Base-by-base conservation (phyloP, 2,113 vertebrate species). In the Lates calcarifer region DNA sequence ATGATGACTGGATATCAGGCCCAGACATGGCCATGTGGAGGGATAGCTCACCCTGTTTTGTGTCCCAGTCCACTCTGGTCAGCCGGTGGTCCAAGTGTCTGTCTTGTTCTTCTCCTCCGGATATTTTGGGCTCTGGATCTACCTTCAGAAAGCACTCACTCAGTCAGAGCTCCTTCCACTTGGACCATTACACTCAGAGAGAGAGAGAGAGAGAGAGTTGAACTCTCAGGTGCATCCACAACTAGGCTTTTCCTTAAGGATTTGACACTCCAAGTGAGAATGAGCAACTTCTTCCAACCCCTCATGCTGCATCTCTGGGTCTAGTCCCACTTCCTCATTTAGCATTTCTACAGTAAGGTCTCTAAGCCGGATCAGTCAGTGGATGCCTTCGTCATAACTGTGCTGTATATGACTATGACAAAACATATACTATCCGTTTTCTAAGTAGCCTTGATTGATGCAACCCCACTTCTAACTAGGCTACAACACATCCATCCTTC, bases 281-380 rank as follows among this genome's bases (percentile, higher is more conserved):
- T 58, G 65, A 20, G 65, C 33, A 58, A 56, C 17, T 57, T 55
- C 29, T 22, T 65, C 31, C 35, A 13, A 45, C 3, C 24, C 28
- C 35, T 76, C 26, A 24, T 22, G 13, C 60, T 35, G 13, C 4
- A 2, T 65, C 69, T 63, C 37, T 57, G 29, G 37, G 26, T 65
- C 20, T 65, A 33, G 24, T 45, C 47, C 61, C 77, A 13, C 3
- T 70, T 65, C 29, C 17, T 64, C 15, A 49, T 28, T 37, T 39
- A 39, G 39, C 41, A n/a, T 67, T 83, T 74, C 45, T 69, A 31
- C 45, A 18, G 37, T 35, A 33, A 60, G n/a, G 33, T 20, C 45
- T 47, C 18, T 47, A 47, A 20, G 18, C 53, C 35, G 62, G 61
- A 62, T 68, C 11, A 45, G 37, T 45, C 35, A 31, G 17, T 20